Conservation (phyloP, 1,140 invertebrate species). For the Manduca sexta region DNA sequence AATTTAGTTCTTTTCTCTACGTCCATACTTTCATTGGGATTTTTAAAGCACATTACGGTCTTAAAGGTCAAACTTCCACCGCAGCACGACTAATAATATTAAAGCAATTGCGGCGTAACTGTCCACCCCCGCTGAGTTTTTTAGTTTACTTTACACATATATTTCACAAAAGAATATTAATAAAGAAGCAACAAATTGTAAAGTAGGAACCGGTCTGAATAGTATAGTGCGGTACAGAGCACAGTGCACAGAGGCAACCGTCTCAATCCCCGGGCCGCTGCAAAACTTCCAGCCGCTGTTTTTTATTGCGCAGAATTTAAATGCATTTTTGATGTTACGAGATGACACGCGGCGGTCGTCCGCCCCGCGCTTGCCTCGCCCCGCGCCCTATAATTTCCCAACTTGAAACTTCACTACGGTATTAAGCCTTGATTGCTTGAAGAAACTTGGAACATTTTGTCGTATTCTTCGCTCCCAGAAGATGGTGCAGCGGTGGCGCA, state of each 20-base stretch:
- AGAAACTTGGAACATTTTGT: conserved; percentile 71
- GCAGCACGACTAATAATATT: conserved; percentile 36
- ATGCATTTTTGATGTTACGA: conserved; percentile 74
- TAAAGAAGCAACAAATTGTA: conserved; percentile 28
- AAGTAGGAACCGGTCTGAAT: conserved; percentile 36
- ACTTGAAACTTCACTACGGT: conserved; percentile 70
- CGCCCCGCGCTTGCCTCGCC: conserved; percentile 29
- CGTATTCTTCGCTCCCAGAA: conserved; percentile 70
- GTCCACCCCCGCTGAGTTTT: conserved; percentile 1
- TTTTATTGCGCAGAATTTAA: conserved; percentile 73
- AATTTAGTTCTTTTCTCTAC: no score
- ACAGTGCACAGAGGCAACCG: conserved; percentile 35
- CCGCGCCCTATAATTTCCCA: conserved; percentile 69
- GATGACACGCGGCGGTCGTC: conserved; percentile 70
- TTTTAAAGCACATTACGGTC: no score
- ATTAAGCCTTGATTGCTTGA: conserved; percentile 72
- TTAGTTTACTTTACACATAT: conserved; percentile 6
- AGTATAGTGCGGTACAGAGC: conserved; percentile 40
- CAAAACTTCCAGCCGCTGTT: conserved; percentile 68
- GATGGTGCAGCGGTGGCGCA: conserved; percentile 53
- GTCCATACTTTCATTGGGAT: no score
- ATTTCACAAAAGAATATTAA: conserved; percentile 23
- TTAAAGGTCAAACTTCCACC: conserved; percentile 17
- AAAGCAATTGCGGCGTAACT: conserved; percentile 12
- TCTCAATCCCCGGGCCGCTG: conserved; percentile 61